Evolutionary conservation across 2,797 vertebrate genomes (phyloP).

Genomic region (Gila robusta): DNA sequence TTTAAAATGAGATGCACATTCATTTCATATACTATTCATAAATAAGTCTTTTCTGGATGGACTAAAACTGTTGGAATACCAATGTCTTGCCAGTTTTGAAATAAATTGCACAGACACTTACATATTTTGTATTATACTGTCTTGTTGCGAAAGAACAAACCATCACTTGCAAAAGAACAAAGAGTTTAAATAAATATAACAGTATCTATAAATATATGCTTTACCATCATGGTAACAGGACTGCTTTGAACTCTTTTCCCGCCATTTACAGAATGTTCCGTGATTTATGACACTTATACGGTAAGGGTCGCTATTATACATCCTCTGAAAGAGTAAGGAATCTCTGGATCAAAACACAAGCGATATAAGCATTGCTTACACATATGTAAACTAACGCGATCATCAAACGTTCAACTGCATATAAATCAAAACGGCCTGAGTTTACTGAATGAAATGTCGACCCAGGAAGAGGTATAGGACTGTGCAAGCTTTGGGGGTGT

Average conservation of each 20-base stretch:
- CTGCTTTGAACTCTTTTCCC: background rate
- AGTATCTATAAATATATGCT: constrained; percentile 64
- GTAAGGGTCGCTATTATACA: background rate
- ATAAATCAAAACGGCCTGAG: background rate
- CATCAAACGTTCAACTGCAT: background rate
- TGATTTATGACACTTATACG: background rate
- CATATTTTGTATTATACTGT: constrained; percentile 62
- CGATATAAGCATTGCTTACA: too few species aligned
- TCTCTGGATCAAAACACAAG: too few species aligned
- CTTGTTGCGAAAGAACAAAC: constrained; percentile 60
- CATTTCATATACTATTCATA: constrained; percentile 62
- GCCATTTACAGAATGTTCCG: background rate
- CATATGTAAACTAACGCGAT: background rate
- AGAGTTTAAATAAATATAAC: constrained; percentile 45
- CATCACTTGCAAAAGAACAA: constrained; percentile 47
- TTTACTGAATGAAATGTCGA: too few species aligned
- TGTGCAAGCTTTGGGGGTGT: too few species aligned
- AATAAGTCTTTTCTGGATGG: constrained; percentile 51
- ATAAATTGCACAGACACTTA: constrained; percentile 65
- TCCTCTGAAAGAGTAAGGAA: too few species aligned
- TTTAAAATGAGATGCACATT: constrained; percentile 54
- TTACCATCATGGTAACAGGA: background rate
- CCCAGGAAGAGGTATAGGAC: too few species aligned
- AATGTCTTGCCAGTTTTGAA: constrained; percentile 66
- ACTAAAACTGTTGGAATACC: constrained; percentile 64